Percentiles rank a stretch among this genome's conserved stretches.
Conservation (phyloP, 30 jellyfish, hydroid and myxozoan species). For the Aurelia coerulea region DNA sequence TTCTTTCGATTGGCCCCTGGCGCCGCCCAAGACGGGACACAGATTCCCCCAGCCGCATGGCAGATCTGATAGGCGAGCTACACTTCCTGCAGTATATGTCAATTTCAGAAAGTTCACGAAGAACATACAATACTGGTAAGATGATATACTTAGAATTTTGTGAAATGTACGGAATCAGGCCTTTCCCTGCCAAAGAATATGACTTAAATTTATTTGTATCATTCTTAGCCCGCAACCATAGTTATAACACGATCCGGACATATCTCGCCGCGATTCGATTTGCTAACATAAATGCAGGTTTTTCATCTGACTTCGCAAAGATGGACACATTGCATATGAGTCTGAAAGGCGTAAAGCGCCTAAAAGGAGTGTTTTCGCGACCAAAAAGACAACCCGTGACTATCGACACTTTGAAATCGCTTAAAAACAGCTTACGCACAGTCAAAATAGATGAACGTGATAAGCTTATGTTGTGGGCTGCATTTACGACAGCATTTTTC, state of each 20-base stretch:
- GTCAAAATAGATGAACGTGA: neutral
- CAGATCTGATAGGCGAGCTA: neutral
- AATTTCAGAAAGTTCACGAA: neutral
- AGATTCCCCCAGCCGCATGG: slow-evolving; percentile 20
- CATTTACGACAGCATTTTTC: neutral
- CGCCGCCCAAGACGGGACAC: neutral
- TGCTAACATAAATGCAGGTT: neutral
- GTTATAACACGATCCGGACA: neutral
- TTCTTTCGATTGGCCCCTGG: no score
- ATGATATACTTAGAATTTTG: neutral
- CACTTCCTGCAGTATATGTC: neutral
- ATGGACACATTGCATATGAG: neutral
- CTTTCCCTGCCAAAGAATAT: neutral
- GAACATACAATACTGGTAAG: neutral
- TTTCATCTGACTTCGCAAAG: neutral
- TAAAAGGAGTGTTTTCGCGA: slow-evolving; percentile 8
- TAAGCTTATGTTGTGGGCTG: neutral
- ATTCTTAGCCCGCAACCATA: neutral
- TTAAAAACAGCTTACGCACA: slow-evolving; percentile 3
- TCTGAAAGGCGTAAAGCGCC: slow-evolving; percentile 10
- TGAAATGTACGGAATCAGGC: neutral
- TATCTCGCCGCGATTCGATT: slow-evolving; percentile 4
- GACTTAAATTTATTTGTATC: slow-evolving; percentile 7
- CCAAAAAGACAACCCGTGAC: slow-evolving; percentile 15
- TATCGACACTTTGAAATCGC: neutral